phyloP scores from a whole-genome alignment of 2,888 invertebrate species.

The Dorcus parallelipipedus region DNA sequence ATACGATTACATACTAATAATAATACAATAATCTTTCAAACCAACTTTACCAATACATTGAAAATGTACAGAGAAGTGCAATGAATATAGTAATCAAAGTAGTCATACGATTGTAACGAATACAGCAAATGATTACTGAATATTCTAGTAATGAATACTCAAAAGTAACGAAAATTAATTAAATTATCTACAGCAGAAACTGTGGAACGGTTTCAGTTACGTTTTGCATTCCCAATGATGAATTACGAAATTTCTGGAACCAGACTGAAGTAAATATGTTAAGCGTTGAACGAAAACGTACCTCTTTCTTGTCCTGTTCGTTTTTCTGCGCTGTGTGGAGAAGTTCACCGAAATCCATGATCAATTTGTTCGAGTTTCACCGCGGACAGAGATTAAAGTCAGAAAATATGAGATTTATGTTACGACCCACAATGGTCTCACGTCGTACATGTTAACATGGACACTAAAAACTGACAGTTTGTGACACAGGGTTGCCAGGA shows the following conservation, averaged over 20 bases:
- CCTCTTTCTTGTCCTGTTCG: slow-evolving; percentile 36
- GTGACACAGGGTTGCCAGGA: too few species aligned
- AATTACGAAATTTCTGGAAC: slow-evolving; percentile 14
- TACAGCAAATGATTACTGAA: too few species aligned
- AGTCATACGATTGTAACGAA: too few species aligned
- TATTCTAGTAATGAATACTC: too few species aligned
- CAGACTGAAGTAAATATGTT: slow-evolving; percentile 36
- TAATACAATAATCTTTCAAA: too few species aligned
- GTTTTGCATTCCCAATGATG: not conserved
- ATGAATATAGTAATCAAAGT: too few species aligned
- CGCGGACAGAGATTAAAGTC: slow-evolving; percentile 1
- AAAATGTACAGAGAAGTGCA: too few species aligned
- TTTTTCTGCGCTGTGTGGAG: slow-evolving; percentile 62
- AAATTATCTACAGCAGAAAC: too few species aligned
- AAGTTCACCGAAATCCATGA: slow-evolving; percentile 62
- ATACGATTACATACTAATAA: too few species aligned
- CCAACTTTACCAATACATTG: too few species aligned
- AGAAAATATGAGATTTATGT: slow-evolving; percentile 27
- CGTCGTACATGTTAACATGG: slow-evolving; percentile 31
- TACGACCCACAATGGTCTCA: slow-evolving; percentile 23
- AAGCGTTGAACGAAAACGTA: slow-evolving; percentile 32
- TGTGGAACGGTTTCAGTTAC: not conserved
- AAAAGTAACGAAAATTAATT: too few species aligned
- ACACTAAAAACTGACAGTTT: slow-evolving; percentile 10
- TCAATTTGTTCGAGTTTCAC: slow-evolving; percentile 21